Base-by-base conservation (phyloP, 1,140 invertebrate species). In the Chionoecetes opilio region DNA sequence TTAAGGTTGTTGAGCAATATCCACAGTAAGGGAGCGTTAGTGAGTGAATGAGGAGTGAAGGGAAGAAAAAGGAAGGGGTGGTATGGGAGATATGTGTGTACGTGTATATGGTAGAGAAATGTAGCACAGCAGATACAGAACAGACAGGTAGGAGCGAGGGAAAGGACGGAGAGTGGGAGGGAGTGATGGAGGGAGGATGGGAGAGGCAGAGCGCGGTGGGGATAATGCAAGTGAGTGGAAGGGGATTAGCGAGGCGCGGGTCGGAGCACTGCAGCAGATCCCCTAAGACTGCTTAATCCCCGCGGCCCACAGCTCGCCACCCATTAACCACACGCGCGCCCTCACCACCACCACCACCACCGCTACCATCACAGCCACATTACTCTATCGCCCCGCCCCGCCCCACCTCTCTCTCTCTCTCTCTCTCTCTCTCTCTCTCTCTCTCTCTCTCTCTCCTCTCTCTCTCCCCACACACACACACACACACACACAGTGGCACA, bases 201-300 rank as follows among this genome's bases (percentile, higher is more conserved):
- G 26, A 91, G 89, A 14, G 21, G 26, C 29, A 14, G 17, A 86
- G 82, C 91, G 37, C 31, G 91, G 35, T 46, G 91, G 91, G 91
- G 82, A 93, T 93, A 93, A 93, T 93, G 82, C 91, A 93, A 91
- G 91, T 93, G 91, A 86, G 91, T 53, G 82, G 91, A 84, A 63
- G 26, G 3, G 82, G 91, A 93, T 93, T 93, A 93, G 91, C 35
- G 53, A 37, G 38, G 91, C 91, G 91, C 82, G 91, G 91, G 32
- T 31, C 82, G 21, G 82, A 93, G 82, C 91, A 93, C 91, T 93
- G 91, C 91, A 93, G 26, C 37, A 84, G 75, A 93, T 75, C 91
- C 91, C 82, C 31, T 93, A 93, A 93, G 91, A 93, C 91, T 37
- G 34, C 35, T 82, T 93, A 93, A 93, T 93, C 91, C 91, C 84